A percentile compares a stretch with the other conserved stretches of the same genome.
phyloP scores from a whole-genome alignment of 1,140 invertebrate genomes.

The Lordiphosa mommai region DNA sequence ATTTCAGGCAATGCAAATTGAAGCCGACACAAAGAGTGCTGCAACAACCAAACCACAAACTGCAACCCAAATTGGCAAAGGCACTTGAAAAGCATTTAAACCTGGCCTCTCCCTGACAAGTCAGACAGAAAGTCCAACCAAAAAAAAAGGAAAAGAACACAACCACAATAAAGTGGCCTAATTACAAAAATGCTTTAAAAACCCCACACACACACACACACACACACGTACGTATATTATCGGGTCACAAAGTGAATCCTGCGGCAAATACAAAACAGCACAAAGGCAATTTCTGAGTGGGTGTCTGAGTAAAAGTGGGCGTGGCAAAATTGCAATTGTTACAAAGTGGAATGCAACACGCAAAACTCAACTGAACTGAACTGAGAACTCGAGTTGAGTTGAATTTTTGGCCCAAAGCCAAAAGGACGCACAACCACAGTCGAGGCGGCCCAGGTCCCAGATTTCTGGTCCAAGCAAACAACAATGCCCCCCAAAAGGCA shows the following conservation, averaged over 20 bases:
- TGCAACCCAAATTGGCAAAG: slow-evolving; percentile 35
- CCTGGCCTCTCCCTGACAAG: neutral
- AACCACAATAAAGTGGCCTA: slow-evolving; percentile 28
- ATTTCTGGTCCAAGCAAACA: neutral
- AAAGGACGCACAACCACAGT: slow-evolving; percentile 24
- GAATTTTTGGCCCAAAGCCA: slow-evolving; percentile 44
- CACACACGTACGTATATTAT: slow-evolving; percentile 15
- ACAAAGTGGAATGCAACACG: slow-evolving; percentile 29
- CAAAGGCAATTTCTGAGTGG: slow-evolving; percentile 9
- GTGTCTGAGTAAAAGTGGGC: slow-evolving; percentile 23
- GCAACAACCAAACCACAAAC: slow-evolving; percentile 28
- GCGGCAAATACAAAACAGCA: slow-evolving; percentile 16
- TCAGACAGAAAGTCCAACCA: neutral
- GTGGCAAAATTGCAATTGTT: slow-evolving; percentile 54
- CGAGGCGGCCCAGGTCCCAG: neutral
- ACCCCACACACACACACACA: neutral
- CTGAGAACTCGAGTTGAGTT: slow-evolving; percentile 43
- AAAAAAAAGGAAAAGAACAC: neutral
- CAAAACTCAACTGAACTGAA: slow-evolving; percentile 53
- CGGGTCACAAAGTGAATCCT: slow-evolving; percentile 46
- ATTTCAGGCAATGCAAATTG: slow-evolving; percentile 13
- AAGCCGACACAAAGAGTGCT: slow-evolving; percentile 20
- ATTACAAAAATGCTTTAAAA: slow-evolving; percentile 30
- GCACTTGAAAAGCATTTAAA: slow-evolving; percentile 41
- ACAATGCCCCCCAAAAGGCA: neutral